Evolutionary conservation across 2,113 vertebrate genomes (phyloP), one percentile per base, ranked within the genome.

Genomic region (Rhipidura dahli): DNA sequence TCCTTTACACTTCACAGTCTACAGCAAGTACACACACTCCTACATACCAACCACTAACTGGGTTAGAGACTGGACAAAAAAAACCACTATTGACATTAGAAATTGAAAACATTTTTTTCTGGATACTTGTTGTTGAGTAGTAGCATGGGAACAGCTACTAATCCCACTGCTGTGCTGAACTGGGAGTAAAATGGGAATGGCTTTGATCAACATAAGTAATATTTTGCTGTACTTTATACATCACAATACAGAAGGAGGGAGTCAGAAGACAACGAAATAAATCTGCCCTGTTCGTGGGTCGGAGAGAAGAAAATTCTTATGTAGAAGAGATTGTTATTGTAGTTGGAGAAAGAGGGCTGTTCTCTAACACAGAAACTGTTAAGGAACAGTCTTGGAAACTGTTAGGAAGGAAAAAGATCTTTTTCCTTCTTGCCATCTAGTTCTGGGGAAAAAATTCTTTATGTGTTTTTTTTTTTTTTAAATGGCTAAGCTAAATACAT

Each of bases 231-330:
- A 30, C 16, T 49, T 70, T 8, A 18, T 39, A 9, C 24, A 13
- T 35, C 16, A 49, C 22, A 42, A 18, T 69, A 33, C 20, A 22
- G 28, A 90, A 75, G 5, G 11, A 71, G 16, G 72, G 22, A 35
- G 39, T 20, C 51, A 71, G 33, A 85, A 68, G 11, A 49, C 2
- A 17, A 5, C 9, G 8, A 50, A 10, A 28, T 37, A 83, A 86
- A 70, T 39, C 27, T 68, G 30, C 18, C 10, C 9, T 66, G 4
- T 53, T 88, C 0, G 1, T 76, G 11, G 13, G 15, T 31, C 0
- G 0, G 21, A 82, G 45, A 30, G 63, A 65, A 66, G 11, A 82
- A 69, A 70, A 26, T 53, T 57, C 6, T 63, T 10, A 39, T 60
- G 15, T 51, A 28, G 39, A 44, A 66, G 21, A 39, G 5, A 15